Evolutionary conservation across 2,888 invertebrate species (phyloP), one percentile per base, ranked within the genome.

Genomic region (Latrodectus hesperus): DNA sequence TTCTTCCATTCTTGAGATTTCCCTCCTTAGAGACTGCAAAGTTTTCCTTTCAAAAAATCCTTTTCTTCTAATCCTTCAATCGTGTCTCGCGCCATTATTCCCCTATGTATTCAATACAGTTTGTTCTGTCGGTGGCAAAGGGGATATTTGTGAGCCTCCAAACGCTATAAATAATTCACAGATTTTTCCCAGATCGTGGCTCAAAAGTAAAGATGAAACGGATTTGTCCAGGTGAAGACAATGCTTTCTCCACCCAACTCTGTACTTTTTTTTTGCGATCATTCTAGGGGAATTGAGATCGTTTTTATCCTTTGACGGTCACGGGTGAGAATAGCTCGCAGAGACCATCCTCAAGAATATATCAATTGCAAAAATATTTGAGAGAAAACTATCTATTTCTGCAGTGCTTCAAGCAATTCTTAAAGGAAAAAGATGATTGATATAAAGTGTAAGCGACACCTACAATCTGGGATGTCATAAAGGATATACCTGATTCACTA

Each of bases 351-450:
- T 77, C 38, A 17, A 77, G 38, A 77, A 77, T 77, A 77, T 67
- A 77, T 67, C 77, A 77, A 77, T 68, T 68, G 77, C 52, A 53
- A 77, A 77, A 77, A 77, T 77, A 67, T 67, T 52, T 22, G 26
- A 53, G 26, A 60, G 68, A 68, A 76, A 77, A 77, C 67, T 67
- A 67, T 68, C 67, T 26, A 68, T 67, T 68, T 68, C 67, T 65
- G 26, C 9, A 77, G 51, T n/a, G 52, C 26, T 68, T 17, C 53
- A 14, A n/a, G 51, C 64, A 51, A 74, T 76, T 51, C n/a, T 14
- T 14, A 16, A 65, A 38, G 51, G 10, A 17, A 17, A 49, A 49
- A 65, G 51, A 12, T 77, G 77, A 68, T 77, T 77, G 77, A 77
- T 77, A 52, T 67, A 68, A 68, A 52, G 14, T 17, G 53, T 16